Base-by-base conservation (phyloP, 1,140 invertebrate genomes). In the Onthophagus taurus region DNA sequence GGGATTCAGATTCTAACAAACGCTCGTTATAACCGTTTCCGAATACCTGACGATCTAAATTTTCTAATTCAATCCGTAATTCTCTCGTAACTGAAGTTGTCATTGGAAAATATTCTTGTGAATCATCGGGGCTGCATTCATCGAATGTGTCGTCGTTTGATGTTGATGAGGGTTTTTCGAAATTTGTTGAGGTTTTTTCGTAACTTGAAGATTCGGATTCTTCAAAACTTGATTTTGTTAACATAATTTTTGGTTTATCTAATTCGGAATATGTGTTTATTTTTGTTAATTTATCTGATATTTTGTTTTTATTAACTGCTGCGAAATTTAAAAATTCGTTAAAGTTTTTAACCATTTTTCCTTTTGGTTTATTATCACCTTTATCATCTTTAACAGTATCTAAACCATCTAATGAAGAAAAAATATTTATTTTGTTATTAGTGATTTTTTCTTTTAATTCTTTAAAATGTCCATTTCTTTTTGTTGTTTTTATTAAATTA, bases 51-150 rank as follows among this genome's bases (percentile, higher is more conserved):
- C 84, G 68, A 64, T 89, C 83, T 45, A 89, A 68, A 59, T 83
- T 85, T 58, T 89, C 85, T 17, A 87, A 58, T 64, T 89, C 85
- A 31, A 88, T 66, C 55, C 81, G 72, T 51, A 89, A 66, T 62
- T 89, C 85, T 54, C 83, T 72, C 1, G 84, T 89, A 65, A 89
- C 83, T 1, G 85, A 85, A 1, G 83, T 88, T 2, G 83, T 87
- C 80, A 89, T 84, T 7, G 85, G 85, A 59, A 82, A 83, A 64
- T 87, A 89, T 57, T 88, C 85, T 53, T 75, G 72, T 0, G 78
- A 78, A 65, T 87, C 84, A 55, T 89, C 84, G 0, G 81, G 82
- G 45, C 82, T 82, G 44, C 71, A 75, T 12, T 77, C 74, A 23
- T 79, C 77, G 39, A 78, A 59, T 2, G 59, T 58, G 37, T 53